Evolutionary conservation across 2,888 invertebrate species (phyloP).

Genomic region (Himalopsyche kuldschensis): DNA sequence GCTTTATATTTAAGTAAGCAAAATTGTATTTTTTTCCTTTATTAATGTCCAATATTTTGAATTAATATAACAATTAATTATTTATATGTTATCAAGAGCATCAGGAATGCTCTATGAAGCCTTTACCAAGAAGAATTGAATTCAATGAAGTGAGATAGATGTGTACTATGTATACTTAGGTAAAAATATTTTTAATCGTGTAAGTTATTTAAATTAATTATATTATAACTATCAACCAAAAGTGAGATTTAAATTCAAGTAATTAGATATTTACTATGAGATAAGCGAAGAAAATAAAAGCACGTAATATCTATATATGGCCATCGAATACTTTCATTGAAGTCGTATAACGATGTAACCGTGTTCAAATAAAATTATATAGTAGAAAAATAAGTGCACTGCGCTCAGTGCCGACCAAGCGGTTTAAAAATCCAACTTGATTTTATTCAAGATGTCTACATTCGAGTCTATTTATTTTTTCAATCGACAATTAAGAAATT

Average conservation of each 20-base stretch:
- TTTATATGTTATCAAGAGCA: slow-evolving; percentile 20
- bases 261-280: slow-evolving; percentile 18
- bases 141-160: slow-evolving; percentile 39
- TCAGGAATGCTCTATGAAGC: slow-evolving; percentile 32
- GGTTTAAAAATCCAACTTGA: slow-evolving; percentile 3
- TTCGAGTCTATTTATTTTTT: not conserved
- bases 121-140: slow-evolving; percentile 37
- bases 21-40: not conserved
- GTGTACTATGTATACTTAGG: slow-evolving; percentile 20
- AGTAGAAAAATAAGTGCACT: slow-evolving; percentile 3
- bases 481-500: not conserved
- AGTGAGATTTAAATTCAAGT: slow-evolving; percentile 30
- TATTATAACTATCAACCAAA: slow-evolving; percentile 20
- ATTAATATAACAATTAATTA: not conserved
- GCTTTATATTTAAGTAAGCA: not conserved
- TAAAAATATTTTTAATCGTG: slow-evolving; percentile 1
- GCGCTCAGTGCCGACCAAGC: not conserved
- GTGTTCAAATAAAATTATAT: slow-evolving; percentile 23
- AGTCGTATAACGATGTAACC: slow-evolving; percentile 17
- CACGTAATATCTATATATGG: slow-evolving; percentile 20
- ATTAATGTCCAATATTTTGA: not conserved
- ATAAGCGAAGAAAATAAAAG: slow-evolving; percentile 7
- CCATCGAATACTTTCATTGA: slow-evolving; percentile 26
- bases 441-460: not conserved
- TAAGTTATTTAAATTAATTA: slow-evolving; percentile 9